phyloP scores from a whole-genome alignment of 2,113 vertebrate genomes.

The Actinemys pallida region DNA sequence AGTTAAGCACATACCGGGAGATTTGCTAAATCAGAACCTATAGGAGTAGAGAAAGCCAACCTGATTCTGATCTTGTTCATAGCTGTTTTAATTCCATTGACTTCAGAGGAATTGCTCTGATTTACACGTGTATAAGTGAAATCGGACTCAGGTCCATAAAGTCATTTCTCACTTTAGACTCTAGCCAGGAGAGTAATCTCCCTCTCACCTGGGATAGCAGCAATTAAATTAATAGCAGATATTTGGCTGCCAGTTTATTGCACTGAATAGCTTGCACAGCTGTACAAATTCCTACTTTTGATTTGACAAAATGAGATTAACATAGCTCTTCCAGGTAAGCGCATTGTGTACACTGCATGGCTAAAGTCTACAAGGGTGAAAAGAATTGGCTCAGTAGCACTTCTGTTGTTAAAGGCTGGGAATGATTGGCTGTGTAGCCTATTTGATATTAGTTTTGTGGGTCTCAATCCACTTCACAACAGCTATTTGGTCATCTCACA shows the following conservation, averaged over 20 bases:
- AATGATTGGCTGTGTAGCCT: not conserved
- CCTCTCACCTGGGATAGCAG: not conserved
- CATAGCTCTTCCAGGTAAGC: not conserved
- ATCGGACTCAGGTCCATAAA: not conserved
- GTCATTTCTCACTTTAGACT: not conserved
- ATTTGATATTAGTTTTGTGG: not conserved
- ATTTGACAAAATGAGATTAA: constrained; percentile 5
- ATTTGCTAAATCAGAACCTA: not conserved
- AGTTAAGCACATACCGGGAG: not conserved
- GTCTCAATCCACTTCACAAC: accelerated
- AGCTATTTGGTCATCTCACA: not conserved
- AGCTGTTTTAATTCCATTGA: not conserved
- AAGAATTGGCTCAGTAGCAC: not conserved
- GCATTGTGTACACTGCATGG: not conserved
- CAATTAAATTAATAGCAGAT: not conserved
- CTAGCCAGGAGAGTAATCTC: not conserved
- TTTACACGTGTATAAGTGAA: not conserved
- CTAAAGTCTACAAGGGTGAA: not conserved
- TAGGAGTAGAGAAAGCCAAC: not conserved
- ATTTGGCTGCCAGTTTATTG: not conserved
- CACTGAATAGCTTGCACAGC: not conserved
- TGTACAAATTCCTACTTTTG: constrained; percentile 12
- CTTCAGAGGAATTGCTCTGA: not conserved
- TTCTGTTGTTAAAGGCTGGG: not conserved
- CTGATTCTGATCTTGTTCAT: not conserved